A percentile compares a stretch with the other conserved stretches of the same genome.
Conservation (phyloP, 2,797 vertebrate species). For the Carcharodon carcharias region DNA sequence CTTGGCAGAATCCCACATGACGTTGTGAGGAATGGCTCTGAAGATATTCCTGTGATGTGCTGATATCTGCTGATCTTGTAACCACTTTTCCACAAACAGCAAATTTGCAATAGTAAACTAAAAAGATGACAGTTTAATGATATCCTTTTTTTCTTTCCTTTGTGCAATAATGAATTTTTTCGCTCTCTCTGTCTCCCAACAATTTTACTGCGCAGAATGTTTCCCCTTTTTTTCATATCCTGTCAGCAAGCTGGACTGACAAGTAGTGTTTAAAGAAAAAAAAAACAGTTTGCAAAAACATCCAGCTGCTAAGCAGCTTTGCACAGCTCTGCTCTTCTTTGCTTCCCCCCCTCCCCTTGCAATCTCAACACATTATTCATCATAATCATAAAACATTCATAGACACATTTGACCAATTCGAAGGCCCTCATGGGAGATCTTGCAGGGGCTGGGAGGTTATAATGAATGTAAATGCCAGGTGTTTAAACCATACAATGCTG, state of each 20-base stretch:
- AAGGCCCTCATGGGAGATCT: constrained; percentile 51
- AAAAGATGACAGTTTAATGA: constrained; percentile 58
- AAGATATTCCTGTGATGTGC: constrained; percentile 50
- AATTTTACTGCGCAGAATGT: constrained; percentile 45
- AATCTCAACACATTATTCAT: constrained; percentile 49
- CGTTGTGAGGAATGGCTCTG: constrained; percentile 28
- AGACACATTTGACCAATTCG: constrained; percentile 57
- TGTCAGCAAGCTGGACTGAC: constrained; percentile 51
- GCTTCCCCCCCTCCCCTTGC: not conserved
- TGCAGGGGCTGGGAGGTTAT: constrained; percentile 51
- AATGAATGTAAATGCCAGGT: constrained; percentile 59
- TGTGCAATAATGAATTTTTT: constrained; percentile 32
- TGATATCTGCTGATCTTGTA: constrained; percentile 63
- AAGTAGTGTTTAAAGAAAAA: constrained; percentile 45
- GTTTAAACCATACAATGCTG: constrained; percentile 53
- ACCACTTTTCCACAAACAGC: constrained; percentile 52
- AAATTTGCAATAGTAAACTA: constrained; percentile 53
- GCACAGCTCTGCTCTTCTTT: not conserved
- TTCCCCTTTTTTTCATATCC: constrained; percentile 42
- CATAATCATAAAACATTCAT: constrained; percentile 61
- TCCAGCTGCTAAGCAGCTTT: constrained; percentile 31
- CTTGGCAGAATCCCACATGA: constrained; percentile 25
- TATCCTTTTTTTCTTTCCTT: constrained; percentile 41
- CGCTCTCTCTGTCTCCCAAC: constrained; percentile 50
- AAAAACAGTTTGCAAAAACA: constrained; percentile 40